Conservation (phyloP, 2,797 vertebrate species). For the Geotrypetes seraphini region DNA sequence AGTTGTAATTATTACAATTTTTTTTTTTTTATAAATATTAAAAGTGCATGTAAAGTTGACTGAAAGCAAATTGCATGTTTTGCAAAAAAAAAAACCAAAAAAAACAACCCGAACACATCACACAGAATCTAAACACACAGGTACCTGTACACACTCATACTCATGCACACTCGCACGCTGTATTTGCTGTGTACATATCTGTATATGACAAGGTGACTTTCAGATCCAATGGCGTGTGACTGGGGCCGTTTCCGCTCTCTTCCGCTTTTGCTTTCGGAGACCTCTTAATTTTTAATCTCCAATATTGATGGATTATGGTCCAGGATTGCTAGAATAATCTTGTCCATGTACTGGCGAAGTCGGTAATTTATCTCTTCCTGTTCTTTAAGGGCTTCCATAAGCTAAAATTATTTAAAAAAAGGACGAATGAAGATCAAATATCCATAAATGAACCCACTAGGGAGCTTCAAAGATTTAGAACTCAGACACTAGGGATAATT, state of each 20-base stretch:
- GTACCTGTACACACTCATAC: not conserved
- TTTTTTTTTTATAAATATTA: slow-evolving; percentile 26
- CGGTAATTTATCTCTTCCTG: slow-evolving; percentile 93
- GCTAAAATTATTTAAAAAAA: slow-evolving; percentile 55
- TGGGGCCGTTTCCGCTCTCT: slow-evolving; percentile 27
- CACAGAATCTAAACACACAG: slow-evolving; percentile 31
- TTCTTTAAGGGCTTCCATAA: slow-evolving; percentile 94
- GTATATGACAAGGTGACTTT: slow-evolving; percentile 36
- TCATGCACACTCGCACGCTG: slow-evolving; percentile 17
- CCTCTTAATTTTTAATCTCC: slow-evolving; percentile 85
- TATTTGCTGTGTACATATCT: slow-evolving; percentile 37
- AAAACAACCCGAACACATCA: slow-evolving; percentile 22
- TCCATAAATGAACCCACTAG: no score
- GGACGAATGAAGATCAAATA: no score
- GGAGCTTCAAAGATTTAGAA: no score
- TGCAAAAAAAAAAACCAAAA: slow-evolving; percentile 34
- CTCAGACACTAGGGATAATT: no score
- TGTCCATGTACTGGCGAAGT: slow-evolving; percentile 96
- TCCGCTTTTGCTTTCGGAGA: slow-evolving; percentile 2
- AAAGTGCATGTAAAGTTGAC: slow-evolving; percentile 35
- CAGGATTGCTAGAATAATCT: slow-evolving; percentile 91
- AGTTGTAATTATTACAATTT: slow-evolving; percentile 29
- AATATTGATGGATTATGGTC: slow-evolving; percentile 95
- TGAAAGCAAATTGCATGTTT: not conserved
- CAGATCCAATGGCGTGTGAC: slow-evolving; percentile 36